These are phyloP conservation scores for Myxocyprinus asiaticus DNA, from an alignment of 2,113 vertebrate species.

Conservation along the genomic window DNA sequence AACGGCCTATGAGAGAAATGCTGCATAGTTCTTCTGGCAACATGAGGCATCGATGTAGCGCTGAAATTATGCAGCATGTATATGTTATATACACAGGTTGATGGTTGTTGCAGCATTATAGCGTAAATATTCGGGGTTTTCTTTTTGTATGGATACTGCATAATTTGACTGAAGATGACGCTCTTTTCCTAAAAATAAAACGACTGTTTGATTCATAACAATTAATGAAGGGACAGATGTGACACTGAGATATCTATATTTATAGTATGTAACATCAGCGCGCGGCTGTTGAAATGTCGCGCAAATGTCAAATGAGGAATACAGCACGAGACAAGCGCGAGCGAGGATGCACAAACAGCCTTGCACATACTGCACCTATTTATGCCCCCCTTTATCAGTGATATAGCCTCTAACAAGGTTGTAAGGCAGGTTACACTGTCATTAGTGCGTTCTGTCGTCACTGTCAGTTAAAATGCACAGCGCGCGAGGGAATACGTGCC, in stretches of 20 bases:
- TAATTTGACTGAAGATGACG: background rate
- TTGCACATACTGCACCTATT: background rate
- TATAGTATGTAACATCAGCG: conserved; percentile 55
- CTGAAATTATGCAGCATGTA: conserved; percentile 39
- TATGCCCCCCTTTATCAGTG: background rate
- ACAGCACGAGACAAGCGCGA: conserved; percentile 19
- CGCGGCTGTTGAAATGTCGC: conserved; percentile 60
- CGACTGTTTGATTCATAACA: conserved; percentile 19
- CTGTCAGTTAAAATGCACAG: background rate
- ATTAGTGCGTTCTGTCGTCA: background rate
- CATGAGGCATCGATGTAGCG: conserved; percentile 36
- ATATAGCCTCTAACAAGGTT: background rate
- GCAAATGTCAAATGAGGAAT: conserved; percentile 60
- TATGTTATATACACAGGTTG: conserved; percentile 3
- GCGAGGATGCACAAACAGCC: conserved; percentile 42
- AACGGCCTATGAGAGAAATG: conserved; percentile 68
- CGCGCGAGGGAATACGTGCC: conserved; percentile 51
- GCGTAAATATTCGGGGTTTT: background rate
- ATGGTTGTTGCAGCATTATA: background rate
- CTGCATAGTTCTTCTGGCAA: conserved; percentile 50
- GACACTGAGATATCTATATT: conserved; percentile 37
- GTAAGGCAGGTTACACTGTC: background rate
- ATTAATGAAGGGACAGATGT: conserved; percentile 47
- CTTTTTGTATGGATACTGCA: background rate
- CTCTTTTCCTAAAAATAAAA: background rate